Evolutionary conservation across 2,113 vertebrate genomes (phyloP), one percentile per base, ranked within the genome.

Genomic region (Piaya cayana): DNA sequence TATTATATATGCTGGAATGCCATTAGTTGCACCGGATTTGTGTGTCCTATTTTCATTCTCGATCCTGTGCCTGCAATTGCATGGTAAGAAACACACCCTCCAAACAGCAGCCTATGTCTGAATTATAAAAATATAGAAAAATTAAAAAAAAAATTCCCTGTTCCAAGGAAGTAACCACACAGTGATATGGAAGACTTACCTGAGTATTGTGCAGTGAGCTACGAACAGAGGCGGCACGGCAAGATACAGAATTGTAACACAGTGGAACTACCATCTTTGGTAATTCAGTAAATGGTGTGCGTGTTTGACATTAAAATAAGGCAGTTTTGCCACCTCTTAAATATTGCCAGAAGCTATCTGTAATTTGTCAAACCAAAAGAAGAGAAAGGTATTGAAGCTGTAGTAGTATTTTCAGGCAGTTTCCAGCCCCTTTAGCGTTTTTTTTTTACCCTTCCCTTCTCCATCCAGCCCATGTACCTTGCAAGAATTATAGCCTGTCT

Each of bases 1-100:
- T 96, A 95, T 93, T 91, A 86, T 74, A 95, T 96, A 96, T 86
- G 72, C 43, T 64, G 9, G 37, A 81, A 74, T 74, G 71, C 83
- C 74, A 83, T 92, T 75, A 58, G 64, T 95, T 89, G 92, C 60
- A 83, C 79, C 82, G 60, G 56, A 59, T 90, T 91, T 39, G 56
- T 42, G 68, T 81, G 56, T 69, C 45, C 68, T 72, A 4, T 56
- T 96, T 96, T 82, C 36, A 60, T 74, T 86, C 59, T 63, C 82
- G 60, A 80, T 82, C 55, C 56, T 59, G n/a, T 36, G 27, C 59
- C 45, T 74, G 43, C 76, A 69, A 42, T n/a, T 63, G 22, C 47
- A 52, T 2, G 64, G 47, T 52, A 63, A 70, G 63, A 77, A 71
- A 82, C 32, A n/a, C 64, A 34, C 34, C 47, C 23, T 88, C 29